phyloP scores from a whole-genome alignment of 2,113 vertebrate genomes.

The Takifugu flavidus region DNA sequence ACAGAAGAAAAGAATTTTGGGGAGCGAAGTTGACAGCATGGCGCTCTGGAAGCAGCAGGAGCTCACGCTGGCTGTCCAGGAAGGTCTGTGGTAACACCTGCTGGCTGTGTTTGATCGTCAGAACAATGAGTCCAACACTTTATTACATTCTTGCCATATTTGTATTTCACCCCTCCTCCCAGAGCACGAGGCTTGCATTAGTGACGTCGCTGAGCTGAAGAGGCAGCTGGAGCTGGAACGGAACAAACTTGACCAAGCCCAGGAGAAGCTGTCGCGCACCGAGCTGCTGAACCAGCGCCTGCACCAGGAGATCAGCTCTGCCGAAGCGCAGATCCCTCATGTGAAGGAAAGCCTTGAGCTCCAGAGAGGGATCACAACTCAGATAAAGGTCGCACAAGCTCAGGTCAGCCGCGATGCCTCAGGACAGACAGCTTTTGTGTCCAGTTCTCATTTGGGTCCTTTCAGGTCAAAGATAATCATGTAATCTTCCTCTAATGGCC shows the following conservation, averaged over 20 bases:
- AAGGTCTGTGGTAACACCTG: slow-evolving; percentile 61
- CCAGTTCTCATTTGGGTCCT: no score
- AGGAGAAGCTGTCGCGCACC: slow-evolving; percentile 46
- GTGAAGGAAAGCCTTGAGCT: slow-evolving; percentile 74
- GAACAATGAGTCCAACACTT: background rate
- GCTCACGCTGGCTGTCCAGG: slow-evolving; percentile 73
- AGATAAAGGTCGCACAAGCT: slow-evolving; percentile 41
- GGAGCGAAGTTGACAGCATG: slow-evolving; percentile 70
- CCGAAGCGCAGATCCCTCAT: slow-evolving; percentile 74
- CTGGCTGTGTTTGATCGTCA: background rate
- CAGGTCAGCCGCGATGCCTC: slow-evolving; percentile 59
- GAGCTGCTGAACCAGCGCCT: slow-evolving; percentile 65
- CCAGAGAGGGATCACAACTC: slow-evolving; percentile 57
- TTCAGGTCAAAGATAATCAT: no score
- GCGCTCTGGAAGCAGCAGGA: slow-evolving; percentile 79
- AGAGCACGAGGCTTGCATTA: slow-evolving; percentile 73
- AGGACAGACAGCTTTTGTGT: background rate
- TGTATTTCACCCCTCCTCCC: slow-evolving; percentile 7
- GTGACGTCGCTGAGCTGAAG: slow-evolving; percentile 73
- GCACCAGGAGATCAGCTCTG: slow-evolving; percentile 68
- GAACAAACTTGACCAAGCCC: slow-evolving; percentile 45
- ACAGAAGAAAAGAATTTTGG: slow-evolving; percentile 63
- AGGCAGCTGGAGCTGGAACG: slow-evolving; percentile 69
- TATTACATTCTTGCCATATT: background rate
- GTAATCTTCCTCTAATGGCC: no score